Conservation (phyloP, 2,113 vertebrate species). For the Nibea albiflora region DNA sequence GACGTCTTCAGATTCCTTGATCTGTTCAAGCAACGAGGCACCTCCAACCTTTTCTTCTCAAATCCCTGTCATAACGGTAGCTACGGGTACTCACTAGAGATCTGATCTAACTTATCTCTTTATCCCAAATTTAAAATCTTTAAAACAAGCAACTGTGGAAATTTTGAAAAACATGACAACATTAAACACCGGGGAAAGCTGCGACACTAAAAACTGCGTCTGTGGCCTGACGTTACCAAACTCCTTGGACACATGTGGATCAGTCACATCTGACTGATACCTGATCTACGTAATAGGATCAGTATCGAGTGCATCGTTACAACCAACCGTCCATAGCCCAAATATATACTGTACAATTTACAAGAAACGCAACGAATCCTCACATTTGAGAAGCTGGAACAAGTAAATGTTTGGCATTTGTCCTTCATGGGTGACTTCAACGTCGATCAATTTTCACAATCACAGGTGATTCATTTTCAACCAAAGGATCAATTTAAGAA, state of each 20-base stretch:
- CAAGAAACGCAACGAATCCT: background rate
- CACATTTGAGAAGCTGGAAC: background rate
- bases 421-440: background rate
- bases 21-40: background rate
- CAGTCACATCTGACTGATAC: background rate
- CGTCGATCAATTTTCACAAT: background rate
- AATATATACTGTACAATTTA: background rate
- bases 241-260: background rate
- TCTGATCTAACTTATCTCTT: background rate
- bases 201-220: background rate
- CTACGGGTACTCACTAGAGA: background rate
- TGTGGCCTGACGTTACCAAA: background rate
- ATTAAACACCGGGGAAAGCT: background rate
- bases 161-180: background rate
- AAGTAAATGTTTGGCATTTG: background rate
- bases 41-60: background rate
- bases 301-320: background rate
- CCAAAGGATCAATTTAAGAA: background rate
- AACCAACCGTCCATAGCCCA: background rate
- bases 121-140: background rate
- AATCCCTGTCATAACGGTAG: background rate
- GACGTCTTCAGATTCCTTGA: background rate
- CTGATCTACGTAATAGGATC: background rate
- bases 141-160: background rate
- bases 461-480: no score